Conservation (phyloP, 2,888 invertebrate genomes). For the Drosophila leonis region DNA sequence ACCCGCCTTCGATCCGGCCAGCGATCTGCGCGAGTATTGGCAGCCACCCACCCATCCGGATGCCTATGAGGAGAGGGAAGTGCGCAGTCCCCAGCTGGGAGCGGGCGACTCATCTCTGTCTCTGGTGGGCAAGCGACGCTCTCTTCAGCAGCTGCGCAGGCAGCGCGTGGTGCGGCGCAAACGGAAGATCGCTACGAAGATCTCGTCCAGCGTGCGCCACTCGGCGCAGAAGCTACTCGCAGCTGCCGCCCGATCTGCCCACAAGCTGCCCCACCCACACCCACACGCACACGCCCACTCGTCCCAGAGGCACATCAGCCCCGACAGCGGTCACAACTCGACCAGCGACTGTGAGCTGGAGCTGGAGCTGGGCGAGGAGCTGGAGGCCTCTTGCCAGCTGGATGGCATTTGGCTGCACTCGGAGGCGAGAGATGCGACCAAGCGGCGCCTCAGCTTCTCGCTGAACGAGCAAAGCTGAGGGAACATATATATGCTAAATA, state of each 20-base stretch:
- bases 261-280: conserved; percentile 31
- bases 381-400: conserved; percentile 59
- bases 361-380: conserved; percentile 48
- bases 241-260: conserved; percentile 48
- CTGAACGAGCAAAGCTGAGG: conserved; percentile 49
- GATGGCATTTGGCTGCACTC: conserved; percentile 65
- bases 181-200: conserved; percentile 69
- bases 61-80: conserved; percentile 82
- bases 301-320: conserved; percentile 72
- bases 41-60: conserved; percentile 41
- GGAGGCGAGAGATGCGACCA: conserved; percentile 62
- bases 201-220: conserved; percentile 74
- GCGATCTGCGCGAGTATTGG: conserved; percentile 85
- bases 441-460: conserved; percentile 72
- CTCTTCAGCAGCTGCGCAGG: conserved; percentile 73
- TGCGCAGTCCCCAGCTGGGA: conserved; percentile 71
- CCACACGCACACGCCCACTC: background rate
- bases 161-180: conserved; percentile 84
- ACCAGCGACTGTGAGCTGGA: conserved; percentile 75
- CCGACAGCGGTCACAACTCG: conserved; percentile 84
- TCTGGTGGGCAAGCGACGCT: conserved; percentile 32
- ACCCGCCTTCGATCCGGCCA: conserved; percentile 85
- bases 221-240: conserved; percentile 79
- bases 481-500: background rate
- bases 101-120: background rate